A percentile compares a stretch with the other conserved stretches of the same genome.
Evolutionary conservation across 2,888 invertebrate genomes (phyloP).

Genomic region (Drosophila mimica): DNA sequence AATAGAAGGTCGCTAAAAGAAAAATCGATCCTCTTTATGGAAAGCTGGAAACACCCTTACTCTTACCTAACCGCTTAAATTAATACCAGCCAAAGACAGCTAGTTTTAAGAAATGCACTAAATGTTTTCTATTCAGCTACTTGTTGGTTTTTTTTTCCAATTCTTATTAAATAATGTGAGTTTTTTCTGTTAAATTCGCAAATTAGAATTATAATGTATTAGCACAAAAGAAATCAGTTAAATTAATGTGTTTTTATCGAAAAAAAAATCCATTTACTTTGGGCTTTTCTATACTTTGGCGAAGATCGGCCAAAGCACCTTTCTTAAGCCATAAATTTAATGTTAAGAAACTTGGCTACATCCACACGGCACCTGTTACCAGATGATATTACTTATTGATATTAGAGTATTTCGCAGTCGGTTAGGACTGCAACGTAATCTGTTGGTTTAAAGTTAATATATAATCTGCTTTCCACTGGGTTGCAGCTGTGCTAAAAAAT

Average conservation of each 20-base stretch:
- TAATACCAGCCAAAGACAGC: background rate
- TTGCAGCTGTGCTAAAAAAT: background rate
- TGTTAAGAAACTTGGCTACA: too few relatives aligned
- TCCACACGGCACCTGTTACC: too few relatives aligned
- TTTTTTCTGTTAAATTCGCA: background rate
- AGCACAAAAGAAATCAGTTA: background rate
- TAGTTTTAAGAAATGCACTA: background rate
- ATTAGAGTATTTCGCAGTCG: background rate
- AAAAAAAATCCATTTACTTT: background rate
- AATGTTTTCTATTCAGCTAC: background rate
- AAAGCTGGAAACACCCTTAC: background rate
- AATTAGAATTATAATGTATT: background rate
- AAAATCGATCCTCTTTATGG: background rate
- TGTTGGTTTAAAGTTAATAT: background rate
- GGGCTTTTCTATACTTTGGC: too few relatives aligned
- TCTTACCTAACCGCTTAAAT: background rate
- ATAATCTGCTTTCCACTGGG: background rate
- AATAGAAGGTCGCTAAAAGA: background rate
- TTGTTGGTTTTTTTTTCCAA: background rate
- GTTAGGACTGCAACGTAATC: background rate
- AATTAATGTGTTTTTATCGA: background rate
- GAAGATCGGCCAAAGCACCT: too few relatives aligned
- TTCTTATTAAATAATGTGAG: background rate
- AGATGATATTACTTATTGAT: too few relatives aligned
- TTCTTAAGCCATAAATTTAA: too few relatives aligned